A percentile compares a stretch with the other conserved stretches of the same genome.
Conservation (phyloP, 2,113 vertebrate genomes). For the Serilophus lunatus region DNA sequence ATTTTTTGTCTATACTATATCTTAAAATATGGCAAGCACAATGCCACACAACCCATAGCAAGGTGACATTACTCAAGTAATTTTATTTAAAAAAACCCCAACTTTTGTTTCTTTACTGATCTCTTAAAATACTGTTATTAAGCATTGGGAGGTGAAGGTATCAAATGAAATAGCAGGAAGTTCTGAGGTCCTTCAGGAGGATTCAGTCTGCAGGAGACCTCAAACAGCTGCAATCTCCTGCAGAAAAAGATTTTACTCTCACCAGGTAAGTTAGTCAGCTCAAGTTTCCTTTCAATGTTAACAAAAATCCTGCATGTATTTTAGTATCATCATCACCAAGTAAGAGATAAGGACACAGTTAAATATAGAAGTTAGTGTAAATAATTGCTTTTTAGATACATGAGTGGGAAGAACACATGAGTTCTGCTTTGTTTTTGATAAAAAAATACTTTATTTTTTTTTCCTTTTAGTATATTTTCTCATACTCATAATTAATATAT, state of each 20-base stretch:
- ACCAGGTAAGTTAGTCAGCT: neutral
- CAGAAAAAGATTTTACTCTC: conserved; percentile 35
- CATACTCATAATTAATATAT: neutral
- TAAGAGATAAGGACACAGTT: neutral
- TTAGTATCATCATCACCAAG: neutral
- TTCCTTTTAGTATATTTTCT: neutral
- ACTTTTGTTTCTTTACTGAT: neutral
- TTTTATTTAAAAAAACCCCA: neutral
- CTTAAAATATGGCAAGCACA: neutral
- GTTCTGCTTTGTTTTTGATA: neutral
- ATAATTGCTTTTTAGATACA: neutral
- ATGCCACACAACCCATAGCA: neutral
- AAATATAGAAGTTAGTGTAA: neutral
- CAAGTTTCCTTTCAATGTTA: neutral
- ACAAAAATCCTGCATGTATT: neutral
- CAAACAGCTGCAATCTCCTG: neutral
- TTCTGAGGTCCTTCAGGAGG: conserved; percentile 17
- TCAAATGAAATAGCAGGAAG: conserved; percentile 39
- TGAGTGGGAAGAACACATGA: neutral
- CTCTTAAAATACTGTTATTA: conserved; percentile 61
- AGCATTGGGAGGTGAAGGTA: conserved; percentile 44
- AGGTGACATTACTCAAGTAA: conserved; percentile 60
- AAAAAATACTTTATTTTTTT: neutral
- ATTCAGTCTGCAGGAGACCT: conserved; percentile 11
- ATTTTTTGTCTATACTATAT: neutral